Conservation (phyloP, 1,140 invertebrate genomes). For the Eueides isabella region DNA sequence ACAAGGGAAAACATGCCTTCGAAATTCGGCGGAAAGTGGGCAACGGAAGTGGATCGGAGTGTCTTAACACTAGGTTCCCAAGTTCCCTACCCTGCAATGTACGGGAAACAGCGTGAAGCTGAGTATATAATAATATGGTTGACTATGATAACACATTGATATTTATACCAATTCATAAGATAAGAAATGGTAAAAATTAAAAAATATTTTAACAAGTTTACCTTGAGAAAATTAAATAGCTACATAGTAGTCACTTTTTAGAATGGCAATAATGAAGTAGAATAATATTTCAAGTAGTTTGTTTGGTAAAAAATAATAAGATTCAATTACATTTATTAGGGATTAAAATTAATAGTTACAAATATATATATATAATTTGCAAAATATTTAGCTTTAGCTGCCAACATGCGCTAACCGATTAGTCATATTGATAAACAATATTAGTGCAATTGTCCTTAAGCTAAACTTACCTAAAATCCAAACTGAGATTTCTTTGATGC, state of each 20-base stretch:
- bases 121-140: no score
- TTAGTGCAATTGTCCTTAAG: conserved; percentile 12
- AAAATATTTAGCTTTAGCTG: background rate
- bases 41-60: no score
- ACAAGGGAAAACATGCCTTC: no score
- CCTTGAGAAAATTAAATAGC: background rate
- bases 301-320: background rate
- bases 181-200: background rate
- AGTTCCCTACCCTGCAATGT: no score
- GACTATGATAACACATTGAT: background rate
- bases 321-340: background rate
- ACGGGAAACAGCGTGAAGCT: no score
- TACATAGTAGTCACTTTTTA: background rate
- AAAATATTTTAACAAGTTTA: background rate
- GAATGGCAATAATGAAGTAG: background rate
- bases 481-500: conserved; percentile 74
- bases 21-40: no score
- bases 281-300: background rate
- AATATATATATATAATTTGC: background rate
- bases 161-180: background rate
- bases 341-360: background rate
- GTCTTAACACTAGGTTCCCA: no score
- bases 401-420: background rate
- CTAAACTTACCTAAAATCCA: conserved; percentile 70
- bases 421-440: conserved; percentile 27